Evolutionary conservation across 2,113 vertebrate species (phyloP).

Genomic region (Gymnocephalus cernua): DNA sequence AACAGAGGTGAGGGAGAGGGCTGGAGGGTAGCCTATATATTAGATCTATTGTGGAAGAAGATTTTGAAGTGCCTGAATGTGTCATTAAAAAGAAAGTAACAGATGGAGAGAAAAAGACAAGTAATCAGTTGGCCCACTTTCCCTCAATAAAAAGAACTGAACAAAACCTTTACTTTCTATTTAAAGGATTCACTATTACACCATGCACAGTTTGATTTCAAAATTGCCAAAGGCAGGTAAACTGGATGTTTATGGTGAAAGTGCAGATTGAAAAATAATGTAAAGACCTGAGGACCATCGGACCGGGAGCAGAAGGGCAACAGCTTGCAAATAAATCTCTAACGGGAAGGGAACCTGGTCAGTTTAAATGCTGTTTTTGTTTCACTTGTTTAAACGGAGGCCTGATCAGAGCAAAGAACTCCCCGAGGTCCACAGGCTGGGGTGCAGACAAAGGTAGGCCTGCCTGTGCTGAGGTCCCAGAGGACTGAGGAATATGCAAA

Average conservation of each 20-base stretch:
- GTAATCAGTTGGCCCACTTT: slow-evolving; percentile 31
- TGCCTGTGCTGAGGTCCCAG: slow-evolving; percentile 56
- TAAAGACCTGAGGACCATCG: slow-evolving; percentile 26
- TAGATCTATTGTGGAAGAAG: slow-evolving; percentile 68
- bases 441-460: slow-evolving; percentile 72
- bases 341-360: slow-evolving; percentile 85
- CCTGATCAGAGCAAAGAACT: slow-evolving; percentile 93
- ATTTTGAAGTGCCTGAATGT: slow-evolving; percentile 62
- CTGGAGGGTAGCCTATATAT: slow-evolving; percentile 66
- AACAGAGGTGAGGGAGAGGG: slow-evolving; percentile 70
- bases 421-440: slow-evolving; percentile 84
- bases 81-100: slow-evolving; percentile 72
- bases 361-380: slow-evolving; percentile 91
- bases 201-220: background rate
- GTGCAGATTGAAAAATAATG: slow-evolving; percentile 29
- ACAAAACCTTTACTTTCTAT: background rate
- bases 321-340: slow-evolving; percentile 93
- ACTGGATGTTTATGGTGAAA: background rate
- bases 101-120: slow-evolving; percentile 27
- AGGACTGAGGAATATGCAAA: slow-evolving; percentile 78
- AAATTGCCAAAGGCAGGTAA: slow-evolving; percentile 9
- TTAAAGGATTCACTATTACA: slow-evolving; percentile 4
- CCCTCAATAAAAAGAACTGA: background rate
- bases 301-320: slow-evolving; percentile 81
- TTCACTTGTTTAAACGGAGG: slow-evolving; percentile 92